Evolutionary conservation across 2,797 vertebrate species (phyloP).

Genomic region (Paramormyrops hopkinsi): DNA sequence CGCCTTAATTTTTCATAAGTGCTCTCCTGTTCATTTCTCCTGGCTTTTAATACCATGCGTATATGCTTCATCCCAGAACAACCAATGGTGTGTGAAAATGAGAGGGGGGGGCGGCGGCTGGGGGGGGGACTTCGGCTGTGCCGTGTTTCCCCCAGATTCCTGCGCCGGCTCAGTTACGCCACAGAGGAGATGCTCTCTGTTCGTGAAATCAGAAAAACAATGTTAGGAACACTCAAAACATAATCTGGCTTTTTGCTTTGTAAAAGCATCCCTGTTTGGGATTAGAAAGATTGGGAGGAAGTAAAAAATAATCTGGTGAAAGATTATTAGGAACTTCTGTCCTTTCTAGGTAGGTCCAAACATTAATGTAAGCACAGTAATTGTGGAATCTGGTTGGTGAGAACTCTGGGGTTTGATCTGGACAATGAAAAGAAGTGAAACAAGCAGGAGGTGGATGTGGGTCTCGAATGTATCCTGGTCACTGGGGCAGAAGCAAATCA

Average conservation of each 20-base stretch:
- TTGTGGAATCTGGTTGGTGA: background rate
- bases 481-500: background rate
- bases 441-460: background rate
- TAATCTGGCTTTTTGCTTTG: background rate
- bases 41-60: background rate
- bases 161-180: background rate
- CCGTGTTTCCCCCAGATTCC: too few species aligned
- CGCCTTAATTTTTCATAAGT: background rate
- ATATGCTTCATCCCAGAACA: background rate
- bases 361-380: background rate
- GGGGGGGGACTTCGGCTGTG: background rate
- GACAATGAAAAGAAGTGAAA: background rate
- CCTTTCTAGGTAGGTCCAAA: background rate
- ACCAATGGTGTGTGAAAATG: background rate
- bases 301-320: background rate
- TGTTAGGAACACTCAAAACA: background rate
- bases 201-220: background rate
- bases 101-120: too few species aligned
- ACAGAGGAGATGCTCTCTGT: background rate
- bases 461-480: background rate
- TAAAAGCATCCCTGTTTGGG: background rate
- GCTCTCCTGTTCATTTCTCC: background rate
- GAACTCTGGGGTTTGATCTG: background rate
- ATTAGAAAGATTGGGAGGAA: background rate
- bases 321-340: background rate